Conservation (phyloP, 2,797 vertebrate genomes). For the Brotula barbata region DNA sequence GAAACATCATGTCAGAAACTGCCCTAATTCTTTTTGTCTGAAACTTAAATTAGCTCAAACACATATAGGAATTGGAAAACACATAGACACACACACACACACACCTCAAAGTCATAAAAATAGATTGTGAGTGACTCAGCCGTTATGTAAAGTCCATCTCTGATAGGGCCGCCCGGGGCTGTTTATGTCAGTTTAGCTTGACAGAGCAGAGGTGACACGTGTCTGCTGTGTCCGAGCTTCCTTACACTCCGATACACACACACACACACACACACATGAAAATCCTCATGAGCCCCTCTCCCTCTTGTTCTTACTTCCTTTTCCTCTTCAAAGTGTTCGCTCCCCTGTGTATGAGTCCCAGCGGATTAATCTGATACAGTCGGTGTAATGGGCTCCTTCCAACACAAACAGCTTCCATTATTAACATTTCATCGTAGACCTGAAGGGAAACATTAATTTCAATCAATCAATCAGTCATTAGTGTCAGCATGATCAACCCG, state of each 20-base stretch:
- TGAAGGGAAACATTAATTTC: slow-evolving; percentile 44
- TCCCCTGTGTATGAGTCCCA: slow-evolving; percentile 38
- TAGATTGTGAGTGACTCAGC: slow-evolving; percentile 79
- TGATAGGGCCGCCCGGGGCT: slow-evolving; percentile 73
- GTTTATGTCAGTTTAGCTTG: slow-evolving; percentile 77
- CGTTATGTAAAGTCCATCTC: slow-evolving; percentile 80
- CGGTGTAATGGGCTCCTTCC: slow-evolving; percentile 58
- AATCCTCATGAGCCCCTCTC: slow-evolving; percentile 25
- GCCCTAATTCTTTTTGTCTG: slow-evolving; percentile 47
- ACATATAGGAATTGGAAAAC: slow-evolving; percentile 36
- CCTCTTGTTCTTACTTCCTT: slow-evolving; percentile 38
- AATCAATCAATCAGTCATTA: slow-evolving; percentile 28
- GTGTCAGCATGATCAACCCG: slow-evolving; percentile 35
- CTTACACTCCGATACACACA: slow-evolving; percentile 19
- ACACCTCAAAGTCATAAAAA: slow-evolving; percentile 77
- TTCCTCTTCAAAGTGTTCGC: slow-evolving; percentile 32
- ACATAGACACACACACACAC: slow-evolving; percentile 29
- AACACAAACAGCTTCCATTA: slow-evolving; percentile 54
- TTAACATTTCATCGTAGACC: slow-evolving; percentile 54
- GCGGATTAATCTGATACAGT: slow-evolving; percentile 55
- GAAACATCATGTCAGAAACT: slow-evolving; percentile 45
- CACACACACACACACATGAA: slow-evolving; percentile 28
- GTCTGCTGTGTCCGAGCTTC: slow-evolving; percentile 74
- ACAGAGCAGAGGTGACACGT: slow-evolving; percentile 73
- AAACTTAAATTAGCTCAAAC: slow-evolving; percentile 56